Conservation (phyloP, 2,888 invertebrate genomes). For the Phaedon cochleariae region DNA sequence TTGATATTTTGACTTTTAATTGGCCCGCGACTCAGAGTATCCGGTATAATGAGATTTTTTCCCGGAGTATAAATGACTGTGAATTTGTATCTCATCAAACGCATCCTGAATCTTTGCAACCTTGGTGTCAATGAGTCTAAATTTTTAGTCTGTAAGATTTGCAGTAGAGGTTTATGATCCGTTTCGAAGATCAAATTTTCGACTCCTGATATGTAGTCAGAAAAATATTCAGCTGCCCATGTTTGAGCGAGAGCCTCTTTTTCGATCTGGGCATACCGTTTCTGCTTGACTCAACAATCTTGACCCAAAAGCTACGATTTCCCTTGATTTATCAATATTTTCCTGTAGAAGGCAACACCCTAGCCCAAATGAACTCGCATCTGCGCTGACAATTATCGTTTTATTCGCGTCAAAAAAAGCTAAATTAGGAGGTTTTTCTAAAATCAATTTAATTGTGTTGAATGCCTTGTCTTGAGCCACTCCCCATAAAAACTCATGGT, state of each 20-base stretch:
- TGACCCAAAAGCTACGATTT: slow-evolving; percentile 53
- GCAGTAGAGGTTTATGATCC: slow-evolving; percentile 31
- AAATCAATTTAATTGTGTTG: not conserved
- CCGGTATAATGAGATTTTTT: slow-evolving; percentile 23
- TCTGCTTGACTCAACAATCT: slow-evolving; percentile 50
- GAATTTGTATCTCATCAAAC: slow-evolving; percentile 36
- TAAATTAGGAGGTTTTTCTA: not conserved
- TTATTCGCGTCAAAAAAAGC: slow-evolving; percentile 48
- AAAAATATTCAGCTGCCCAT: slow-evolving; percentile 49
- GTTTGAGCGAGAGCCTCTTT: slow-evolving; percentile 55
- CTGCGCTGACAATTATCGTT: slow-evolving; percentile 41
- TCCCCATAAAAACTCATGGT: slow-evolving; percentile 5
- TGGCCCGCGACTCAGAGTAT: not conserved
- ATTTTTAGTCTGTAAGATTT: slow-evolving; percentile 49
- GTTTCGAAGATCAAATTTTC: slow-evolving; percentile 41
- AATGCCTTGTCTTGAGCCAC: not conserved
- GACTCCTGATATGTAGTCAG: slow-evolving; percentile 24
- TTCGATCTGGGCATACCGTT: slow-evolving; percentile 55
- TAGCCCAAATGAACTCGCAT: slow-evolving; percentile 41
- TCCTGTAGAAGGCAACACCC: slow-evolving; percentile 43
- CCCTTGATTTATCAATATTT: slow-evolving; percentile 30
- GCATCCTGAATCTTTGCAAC: slow-evolving; percentile 32
- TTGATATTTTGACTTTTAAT: not conserved
- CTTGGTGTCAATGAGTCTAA: slow-evolving; percentile 49
- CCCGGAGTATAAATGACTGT: slow-evolving; percentile 14